Percentiles rank a stretch among this genome's conserved stretches.
These are phyloP conservation scores for Motacilla tschutschensis DNA, from an alignment of 2,113 vertebrate species.

Conservation along the genomic window DNA sequence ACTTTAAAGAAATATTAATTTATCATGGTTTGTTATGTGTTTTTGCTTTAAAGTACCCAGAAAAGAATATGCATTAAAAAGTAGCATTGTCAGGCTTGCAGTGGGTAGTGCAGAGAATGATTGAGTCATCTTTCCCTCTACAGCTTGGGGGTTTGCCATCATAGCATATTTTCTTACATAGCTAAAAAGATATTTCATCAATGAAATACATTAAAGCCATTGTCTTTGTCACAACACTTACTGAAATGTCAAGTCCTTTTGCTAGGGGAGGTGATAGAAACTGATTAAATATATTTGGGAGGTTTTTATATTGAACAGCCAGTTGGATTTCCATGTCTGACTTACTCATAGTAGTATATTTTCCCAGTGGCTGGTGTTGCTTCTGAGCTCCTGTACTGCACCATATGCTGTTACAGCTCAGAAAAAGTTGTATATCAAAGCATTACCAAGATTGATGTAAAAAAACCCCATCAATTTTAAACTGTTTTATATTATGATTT, in stretches of 20 bases:
- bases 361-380: background rate
- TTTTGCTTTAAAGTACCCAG: slow-evolving; percentile 12
- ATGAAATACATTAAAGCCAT: background rate
- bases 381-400: background rate
- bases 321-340: background rate
- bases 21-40: background rate
- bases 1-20: background rate
- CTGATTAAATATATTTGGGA: background rate
- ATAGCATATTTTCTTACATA: slow-evolving; percentile 25
- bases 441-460: background rate
- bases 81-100: background rate
- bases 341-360: background rate
- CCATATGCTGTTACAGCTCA: background rate
- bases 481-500: background rate
- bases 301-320: background rate
- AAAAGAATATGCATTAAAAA: slow-evolving; percentile 23
- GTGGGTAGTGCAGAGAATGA: slow-evolving; percentile 4
- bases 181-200: slow-evolving; percentile 4
- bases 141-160: background rate
- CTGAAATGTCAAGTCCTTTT: slow-evolving; percentile 17
- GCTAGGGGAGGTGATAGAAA: background rate
- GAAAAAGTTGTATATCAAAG: background rate
- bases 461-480: background rate
- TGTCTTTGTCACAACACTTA: slow-evolving; percentile 8
- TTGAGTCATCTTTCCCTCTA: slow-evolving; percentile 8